phyloP scores from a whole-genome alignment of 2,888 invertebrate species.

The Rhorus exstirpatorius region DNA sequence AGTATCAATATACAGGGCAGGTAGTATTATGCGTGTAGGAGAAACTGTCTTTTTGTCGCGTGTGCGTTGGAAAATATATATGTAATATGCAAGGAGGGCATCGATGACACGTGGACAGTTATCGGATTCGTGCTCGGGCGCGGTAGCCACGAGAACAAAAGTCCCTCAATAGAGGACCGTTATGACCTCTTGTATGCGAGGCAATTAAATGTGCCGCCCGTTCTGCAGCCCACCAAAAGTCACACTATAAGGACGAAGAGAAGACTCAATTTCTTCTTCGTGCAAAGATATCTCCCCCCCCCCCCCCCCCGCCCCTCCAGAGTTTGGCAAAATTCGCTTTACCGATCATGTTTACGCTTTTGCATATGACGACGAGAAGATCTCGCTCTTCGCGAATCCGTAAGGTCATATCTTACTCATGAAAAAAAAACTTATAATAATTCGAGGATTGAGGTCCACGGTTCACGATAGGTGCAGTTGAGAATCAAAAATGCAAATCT shows the following conservation, averaged over 20 bases:
- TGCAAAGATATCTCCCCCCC: neutral
- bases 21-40: neutral
- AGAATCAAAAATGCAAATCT: too few species aligned
- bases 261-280: constrained; percentile 23
- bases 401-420: constrained; percentile 7
- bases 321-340: constrained; percentile 18
- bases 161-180: constrained; percentile 63
- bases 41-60: constrained; percentile 33
- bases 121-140: constrained; percentile 60
- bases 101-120: constrained; percentile 68
- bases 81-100: constrained; percentile 64
- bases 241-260: constrained; percentile 23
- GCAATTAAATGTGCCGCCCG: constrained; percentile 53
- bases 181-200: constrained; percentile 65
- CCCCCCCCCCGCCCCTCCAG: neutral
- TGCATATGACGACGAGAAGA: constrained; percentile 33
- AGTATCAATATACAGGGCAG: constrained; percentile 22
- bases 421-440: too few species aligned
- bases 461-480: too few species aligned
- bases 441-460: too few species aligned
- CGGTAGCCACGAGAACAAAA: constrained; percentile 41
- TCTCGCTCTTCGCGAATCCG: neutral
- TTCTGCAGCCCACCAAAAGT: constrained; percentile 32
- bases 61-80: constrained; percentile 49
- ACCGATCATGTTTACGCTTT: constrained; percentile 48